Evolutionary conservation across 2,888 invertebrate species (phyloP).

Genomic region (Drosophila falleni): DNA sequence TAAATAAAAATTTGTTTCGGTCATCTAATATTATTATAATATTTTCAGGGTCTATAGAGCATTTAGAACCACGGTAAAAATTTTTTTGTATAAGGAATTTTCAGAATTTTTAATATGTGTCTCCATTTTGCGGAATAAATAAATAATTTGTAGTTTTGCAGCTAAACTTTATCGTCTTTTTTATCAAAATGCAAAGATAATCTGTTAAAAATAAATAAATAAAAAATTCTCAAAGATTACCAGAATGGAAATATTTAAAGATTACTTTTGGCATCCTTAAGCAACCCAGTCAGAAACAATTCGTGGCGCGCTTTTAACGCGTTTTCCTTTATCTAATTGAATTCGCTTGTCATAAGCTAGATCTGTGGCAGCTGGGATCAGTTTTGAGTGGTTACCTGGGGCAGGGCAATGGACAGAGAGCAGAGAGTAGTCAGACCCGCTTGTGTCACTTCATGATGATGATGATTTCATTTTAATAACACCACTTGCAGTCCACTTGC

Average conservation of each 20-base stretch:
- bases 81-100: no score
- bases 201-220: not conserved
- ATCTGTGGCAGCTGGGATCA: conserved; percentile 44
- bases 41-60: no score
- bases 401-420: conserved; percentile 12
- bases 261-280: conserved; percentile 18
- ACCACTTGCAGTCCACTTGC: conserved; percentile 63
- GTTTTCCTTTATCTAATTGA: conserved; percentile 61
- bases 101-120: no score
- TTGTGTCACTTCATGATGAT: conserved; percentile 79
- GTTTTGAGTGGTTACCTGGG: conserved; percentile 40
- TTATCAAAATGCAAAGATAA: not conserved
- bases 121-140: not conserved
- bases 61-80: no score
- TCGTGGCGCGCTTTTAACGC: conserved; percentile 23
- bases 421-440: conserved; percentile 24
- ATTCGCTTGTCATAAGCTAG: conserved; percentile 71
- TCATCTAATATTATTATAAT: no score
- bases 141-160: not conserved
- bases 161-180: not conserved
- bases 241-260: conserved; percentile 2
- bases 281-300: conserved; percentile 17
- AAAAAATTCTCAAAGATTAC: not conserved
- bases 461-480: conserved; percentile 85
- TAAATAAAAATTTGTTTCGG: no score